phyloP scores from a whole-genome alignment of 37 sponge, comb jelly and placozoan species.

The Haliclona indistincta region DNA sequence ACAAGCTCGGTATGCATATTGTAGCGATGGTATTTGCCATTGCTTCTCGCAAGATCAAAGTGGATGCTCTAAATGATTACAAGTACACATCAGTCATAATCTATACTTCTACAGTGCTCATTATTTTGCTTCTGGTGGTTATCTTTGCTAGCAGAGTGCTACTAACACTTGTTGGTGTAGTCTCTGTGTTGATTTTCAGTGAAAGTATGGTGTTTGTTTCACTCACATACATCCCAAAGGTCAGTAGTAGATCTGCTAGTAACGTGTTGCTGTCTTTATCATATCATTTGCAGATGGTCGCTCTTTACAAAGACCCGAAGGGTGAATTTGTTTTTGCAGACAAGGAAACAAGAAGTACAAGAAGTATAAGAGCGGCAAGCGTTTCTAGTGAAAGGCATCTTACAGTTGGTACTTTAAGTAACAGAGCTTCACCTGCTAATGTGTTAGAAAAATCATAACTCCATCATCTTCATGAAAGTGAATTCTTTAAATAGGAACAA shows the following conservation, averaged over 20 bases:
- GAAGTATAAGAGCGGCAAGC: too few species aligned
- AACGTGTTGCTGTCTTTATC: too few species aligned
- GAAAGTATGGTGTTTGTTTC: not conserved
- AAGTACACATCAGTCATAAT: not conserved
- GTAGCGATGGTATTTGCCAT: not conserved
- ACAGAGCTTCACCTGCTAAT: too few species aligned
- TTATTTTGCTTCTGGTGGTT: not conserved
- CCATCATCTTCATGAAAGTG: too few species aligned
- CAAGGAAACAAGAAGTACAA: too few species aligned
- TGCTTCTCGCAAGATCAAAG: not conserved
- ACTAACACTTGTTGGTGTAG: not conserved
- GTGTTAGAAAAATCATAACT: too few species aligned
- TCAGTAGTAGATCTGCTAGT: not conserved
- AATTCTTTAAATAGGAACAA: too few species aligned
- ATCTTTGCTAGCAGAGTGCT: not conserved
- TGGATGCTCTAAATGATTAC: conserved; percentile 1
- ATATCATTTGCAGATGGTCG: conserved; percentile 2
- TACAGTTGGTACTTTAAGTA: too few species aligned
- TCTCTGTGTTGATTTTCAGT: not conserved
- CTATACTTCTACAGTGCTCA: conserved; percentile 1
- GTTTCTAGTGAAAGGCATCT: too few species aligned
- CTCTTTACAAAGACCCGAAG: conserved; percentile 8
- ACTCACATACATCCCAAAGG: not conserved
- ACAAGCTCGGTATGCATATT: not conserved
- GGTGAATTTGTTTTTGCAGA: not conserved